A percentile compares a stretch with the other conserved stretches of the same genome.
phyloP scores from a whole-genome alignment of 1,140 invertebrate genomes.

The Papilio aristodemus region DNA sequence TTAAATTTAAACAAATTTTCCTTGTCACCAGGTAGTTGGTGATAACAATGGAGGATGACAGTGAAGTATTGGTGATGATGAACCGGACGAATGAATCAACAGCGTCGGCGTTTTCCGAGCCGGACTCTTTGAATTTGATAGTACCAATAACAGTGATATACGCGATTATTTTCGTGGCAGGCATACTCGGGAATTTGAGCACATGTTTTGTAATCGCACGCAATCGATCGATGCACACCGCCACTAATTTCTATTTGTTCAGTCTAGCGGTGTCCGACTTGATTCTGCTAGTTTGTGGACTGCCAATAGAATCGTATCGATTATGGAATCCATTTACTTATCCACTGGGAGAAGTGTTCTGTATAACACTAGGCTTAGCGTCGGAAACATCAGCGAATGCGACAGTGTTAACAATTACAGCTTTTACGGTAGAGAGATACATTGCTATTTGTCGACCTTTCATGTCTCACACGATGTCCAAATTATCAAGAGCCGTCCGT shows the following conservation, averaged over 20 bases:
- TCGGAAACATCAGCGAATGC: conserved; percentile 94
- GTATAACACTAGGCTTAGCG: conserved; percentile 86
- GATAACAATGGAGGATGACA: conserved; percentile 56
- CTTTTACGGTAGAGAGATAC: conserved; percentile 97
- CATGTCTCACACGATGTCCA: conserved; percentile 91
- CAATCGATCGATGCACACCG: conserved; percentile 91
- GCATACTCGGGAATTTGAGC: conserved; percentile 91
- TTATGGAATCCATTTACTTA: conserved; percentile 90
- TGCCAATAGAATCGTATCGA: conserved; percentile 89
- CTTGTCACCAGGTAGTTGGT: conserved; percentile 52
- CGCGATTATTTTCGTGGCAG: conserved; percentile 87
- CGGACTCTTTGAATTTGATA: conserved; percentile 80
- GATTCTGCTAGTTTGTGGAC: conserved; percentile 87
- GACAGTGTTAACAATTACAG: conserved; percentile 95
- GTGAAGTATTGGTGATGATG: conserved; percentile 50
- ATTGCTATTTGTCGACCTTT: conserved; percentile 97
- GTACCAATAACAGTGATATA: conserved; percentile 87
- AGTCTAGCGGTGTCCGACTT: conserved; percentile 94
- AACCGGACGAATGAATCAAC: conserved; percentile 54
- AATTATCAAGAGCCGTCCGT: conserved; percentile 86
- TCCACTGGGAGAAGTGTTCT: conserved; percentile 88
- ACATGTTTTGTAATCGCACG: conserved; percentile 92
- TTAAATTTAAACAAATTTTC: too few species aligned
- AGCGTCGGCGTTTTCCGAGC: conserved; percentile 53
- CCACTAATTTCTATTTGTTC: conserved; percentile 93